Conservation (phyloP, 2,888 invertebrate species). For the Morpho helenor region DNA sequence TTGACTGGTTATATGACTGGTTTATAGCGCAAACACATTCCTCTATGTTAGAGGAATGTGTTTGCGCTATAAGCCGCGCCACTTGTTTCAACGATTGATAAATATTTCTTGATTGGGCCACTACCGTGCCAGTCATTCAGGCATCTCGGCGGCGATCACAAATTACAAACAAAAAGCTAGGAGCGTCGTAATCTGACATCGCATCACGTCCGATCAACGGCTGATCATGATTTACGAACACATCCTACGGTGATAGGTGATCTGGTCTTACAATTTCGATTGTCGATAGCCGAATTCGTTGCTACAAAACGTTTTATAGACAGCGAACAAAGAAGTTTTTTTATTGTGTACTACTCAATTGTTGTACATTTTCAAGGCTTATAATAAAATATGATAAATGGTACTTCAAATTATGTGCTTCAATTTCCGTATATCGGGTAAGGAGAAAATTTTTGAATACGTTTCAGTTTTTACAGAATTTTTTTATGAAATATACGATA, state of each 20-base stretch:
- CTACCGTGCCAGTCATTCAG: constrained; percentile 60
- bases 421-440: not conserved
- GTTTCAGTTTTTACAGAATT: too few species aligned
- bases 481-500: too few species aligned
- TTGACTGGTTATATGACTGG: not conserved
- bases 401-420: not conserved
- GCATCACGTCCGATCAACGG: constrained; percentile 69
- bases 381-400: constrained; percentile 9
- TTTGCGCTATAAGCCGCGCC: constrained; percentile 7
- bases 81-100: constrained; percentile 24
- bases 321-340: constrained; percentile 18
- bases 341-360: constrained; percentile 20
- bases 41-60: constrained; percentile 3
- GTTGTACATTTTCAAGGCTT: constrained; percentile 14
- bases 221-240: constrained; percentile 76
- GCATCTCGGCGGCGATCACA: constrained; percentile 66
- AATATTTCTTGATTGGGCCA: constrained; percentile 32
- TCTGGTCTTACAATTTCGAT: constrained; percentile 62
- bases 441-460: too few species aligned
- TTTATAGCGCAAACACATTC: constrained; percentile 9
- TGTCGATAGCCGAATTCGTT: constrained; percentile 44
- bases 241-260: constrained; percentile 68
- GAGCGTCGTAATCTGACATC: constrained; percentile 71
- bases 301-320: constrained; percentile 25
- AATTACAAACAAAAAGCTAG: constrained; percentile 74